Conservation (phyloP, 2,113 vertebrate genomes). For the Chaenogobius annularis region DNA sequence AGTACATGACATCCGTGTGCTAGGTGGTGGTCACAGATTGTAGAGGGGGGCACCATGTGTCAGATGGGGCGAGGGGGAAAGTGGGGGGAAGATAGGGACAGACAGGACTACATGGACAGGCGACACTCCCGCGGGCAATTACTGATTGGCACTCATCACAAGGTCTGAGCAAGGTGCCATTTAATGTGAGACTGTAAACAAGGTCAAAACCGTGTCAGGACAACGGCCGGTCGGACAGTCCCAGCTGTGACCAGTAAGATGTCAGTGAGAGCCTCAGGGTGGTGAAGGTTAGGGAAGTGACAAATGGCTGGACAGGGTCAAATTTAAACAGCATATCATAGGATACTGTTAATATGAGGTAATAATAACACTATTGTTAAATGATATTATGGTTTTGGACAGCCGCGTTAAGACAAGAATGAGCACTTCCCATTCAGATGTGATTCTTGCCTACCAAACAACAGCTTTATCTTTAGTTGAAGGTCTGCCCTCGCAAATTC, state of each 20-base stretch:
- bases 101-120: constrained; percentile 37
- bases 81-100: constrained; percentile 7
- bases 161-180: constrained; percentile 65
- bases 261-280: constrained; percentile 22
- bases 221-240: constrained; percentile 48
- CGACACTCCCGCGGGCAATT: constrained; percentile 31
- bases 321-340: not conserved
- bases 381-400: not conserved
- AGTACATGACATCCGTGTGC: constrained; percentile 15
- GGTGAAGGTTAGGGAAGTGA: not conserved
- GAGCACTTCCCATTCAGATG: too few species aligned
- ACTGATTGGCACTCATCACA: constrained; percentile 63
- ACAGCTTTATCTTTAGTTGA: not conserved
- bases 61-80: constrained; percentile 42
- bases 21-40: constrained; percentile 39
- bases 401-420: not conserved
- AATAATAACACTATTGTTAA: not conserved
- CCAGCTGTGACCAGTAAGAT: constrained; percentile 41
- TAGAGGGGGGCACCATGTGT: constrained; percentile 20
- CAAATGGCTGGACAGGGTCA: not conserved
- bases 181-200: constrained; percentile 63
- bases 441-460: not conserved
- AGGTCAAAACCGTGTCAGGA: constrained; percentile 68
- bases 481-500: not conserved
- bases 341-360: not conserved